Percentiles rank a stretch among this genome's conserved stretches.
Conservation (phyloP, 92 coral and sea anemone genomes). For the Bergia sp. region DNA sequence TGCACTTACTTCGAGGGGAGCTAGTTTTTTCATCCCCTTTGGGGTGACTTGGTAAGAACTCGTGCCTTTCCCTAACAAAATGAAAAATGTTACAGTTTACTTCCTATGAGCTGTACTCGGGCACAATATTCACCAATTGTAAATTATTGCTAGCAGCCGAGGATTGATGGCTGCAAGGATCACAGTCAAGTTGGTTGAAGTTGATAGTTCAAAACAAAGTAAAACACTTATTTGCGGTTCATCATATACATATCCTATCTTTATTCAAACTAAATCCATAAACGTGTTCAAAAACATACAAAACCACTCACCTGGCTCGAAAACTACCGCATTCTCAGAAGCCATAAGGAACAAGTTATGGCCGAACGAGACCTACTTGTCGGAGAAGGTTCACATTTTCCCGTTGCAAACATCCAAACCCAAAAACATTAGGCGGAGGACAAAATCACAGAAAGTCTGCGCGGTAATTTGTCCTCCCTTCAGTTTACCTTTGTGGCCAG, state of each 20-base stretch:
- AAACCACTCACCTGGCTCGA: slow-evolving; percentile 34
- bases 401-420: slow-evolving; percentile 41
- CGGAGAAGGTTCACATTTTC: slow-evolving; percentile 39
- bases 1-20: slow-evolving; percentile 86
- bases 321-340: slow-evolving; percentile 32
- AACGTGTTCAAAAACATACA: background rate
- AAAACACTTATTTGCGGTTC: slow-evolving; percentile 1
- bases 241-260: background rate
- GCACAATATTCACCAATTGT: slow-evolving; percentile 4
- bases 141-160: background rate
- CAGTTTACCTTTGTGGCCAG: slow-evolving; percentile 43
- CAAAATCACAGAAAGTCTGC: slow-evolving; percentile 1
- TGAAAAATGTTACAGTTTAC: background rate
- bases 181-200: background rate
- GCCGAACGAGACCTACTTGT: slow-evolving; percentile 10
- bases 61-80: slow-evolving; percentile 79
- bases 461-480: background rate
- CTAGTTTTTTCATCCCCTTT: slow-evolving; percentile 82
- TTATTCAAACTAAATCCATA: background rate
- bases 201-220: background rate
- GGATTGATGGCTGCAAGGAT: background rate
- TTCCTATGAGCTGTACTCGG: background rate
- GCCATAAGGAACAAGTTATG: slow-evolving; percentile 40
- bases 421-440: slow-evolving; percentile 8
- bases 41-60: slow-evolving; percentile 88